A percentile compares a stretch with the other conserved stretches of the same genome.
Evolutionary conservation across 2,888 invertebrate species (phyloP).

Genomic region (Epsilonema sp.): DNA sequence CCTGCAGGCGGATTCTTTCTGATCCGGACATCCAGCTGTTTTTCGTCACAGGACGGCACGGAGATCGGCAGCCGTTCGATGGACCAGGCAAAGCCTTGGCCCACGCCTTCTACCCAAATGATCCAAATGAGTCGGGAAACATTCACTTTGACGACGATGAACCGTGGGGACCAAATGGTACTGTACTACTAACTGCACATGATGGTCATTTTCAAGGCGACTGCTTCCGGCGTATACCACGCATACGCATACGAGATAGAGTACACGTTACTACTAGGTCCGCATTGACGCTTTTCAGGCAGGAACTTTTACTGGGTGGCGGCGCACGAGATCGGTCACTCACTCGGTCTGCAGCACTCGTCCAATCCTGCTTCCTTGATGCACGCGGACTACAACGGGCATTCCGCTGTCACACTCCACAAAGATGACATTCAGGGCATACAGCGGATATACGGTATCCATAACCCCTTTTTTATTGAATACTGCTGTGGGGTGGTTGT

Average conservation of each 20-base stretch:
- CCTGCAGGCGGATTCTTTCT: no score
- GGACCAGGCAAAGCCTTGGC: slow-evolving; percentile 19
- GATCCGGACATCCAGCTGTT: not conserved
- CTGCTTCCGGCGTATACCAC: no score
- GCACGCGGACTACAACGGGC: slow-evolving; percentile 84
- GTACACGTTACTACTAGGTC: no score
- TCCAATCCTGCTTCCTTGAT: slow-evolving; percentile 68
- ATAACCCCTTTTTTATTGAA: not conserved
- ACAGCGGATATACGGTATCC: slow-evolving; percentile 28
- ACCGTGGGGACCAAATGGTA: slow-evolving; percentile 42
- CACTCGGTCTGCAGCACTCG: slow-evolving; percentile 78
- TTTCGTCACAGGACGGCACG: slow-evolving; percentile 9
- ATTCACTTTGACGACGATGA: slow-evolving; percentile 91
- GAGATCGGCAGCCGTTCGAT: slow-evolving; percentile 17
- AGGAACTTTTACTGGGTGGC: slow-evolving; percentile 39
- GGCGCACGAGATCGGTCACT: slow-evolving; percentile 90
- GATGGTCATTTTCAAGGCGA: no score
- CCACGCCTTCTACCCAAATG: slow-evolving; percentile 32
- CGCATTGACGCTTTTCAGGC: no score
- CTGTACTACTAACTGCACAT: no score
- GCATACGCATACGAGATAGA: no score
- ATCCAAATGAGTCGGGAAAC: slow-evolving; percentile 28
- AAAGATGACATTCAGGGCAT: slow-evolving; percentile 50
- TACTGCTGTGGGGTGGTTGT: no score
- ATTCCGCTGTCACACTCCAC: slow-evolving; percentile 58